Percentiles rank a stretch among this genome's conserved stretches.
These are phyloP conservation scores for Holothuria scabra DNA, from an alignment of 53 echinoderm and acorn worm species.

Conservation along the genomic window DNA sequence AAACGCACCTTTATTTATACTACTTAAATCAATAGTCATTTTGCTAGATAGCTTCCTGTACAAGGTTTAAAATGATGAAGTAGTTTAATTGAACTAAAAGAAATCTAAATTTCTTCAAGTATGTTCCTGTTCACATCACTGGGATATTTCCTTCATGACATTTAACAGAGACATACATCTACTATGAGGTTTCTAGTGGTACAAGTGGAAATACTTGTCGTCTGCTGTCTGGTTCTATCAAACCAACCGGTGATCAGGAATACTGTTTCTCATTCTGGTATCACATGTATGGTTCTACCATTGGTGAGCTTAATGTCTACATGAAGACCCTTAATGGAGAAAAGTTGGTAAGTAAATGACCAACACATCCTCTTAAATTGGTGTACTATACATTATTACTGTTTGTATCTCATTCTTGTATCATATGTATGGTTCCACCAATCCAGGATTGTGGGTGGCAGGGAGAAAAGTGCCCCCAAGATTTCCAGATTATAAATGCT, in stretches of 20 bases:
- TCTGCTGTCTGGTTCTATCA: conserved; percentile 70
- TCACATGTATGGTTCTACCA: conserved; percentile 84
- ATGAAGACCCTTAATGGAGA: conserved; percentile 45
- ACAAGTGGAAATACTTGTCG: conserved; percentile 65
- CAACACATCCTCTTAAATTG: no score
- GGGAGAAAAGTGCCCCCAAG: no score
- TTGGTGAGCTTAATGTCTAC: conserved; percentile 76
- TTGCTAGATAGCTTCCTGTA: no score
- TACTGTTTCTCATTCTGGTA: conserved; percentile 89
- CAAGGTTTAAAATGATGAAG: no score
- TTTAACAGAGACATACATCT: conserved; percentile 62
- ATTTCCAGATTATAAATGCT: background rate
- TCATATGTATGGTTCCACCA: conserved; percentile 68
- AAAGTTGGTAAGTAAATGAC: conserved; percentile 26
- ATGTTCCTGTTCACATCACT: background rate
- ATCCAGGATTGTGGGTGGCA: no score
- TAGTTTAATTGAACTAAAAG: no score
- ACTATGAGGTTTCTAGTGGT: conserved; percentile 65
- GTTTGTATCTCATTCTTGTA: conserved; percentile 88
- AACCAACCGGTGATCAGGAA: conserved; percentile 53
- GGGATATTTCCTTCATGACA: background rate
- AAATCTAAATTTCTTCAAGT: no score
- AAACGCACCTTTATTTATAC: no score
- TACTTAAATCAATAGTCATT: no score
- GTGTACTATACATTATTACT: no score